phyloP scores from a whole-genome alignment of 2,888 invertebrate genomes.

The Endomychus coccineus region DNA sequence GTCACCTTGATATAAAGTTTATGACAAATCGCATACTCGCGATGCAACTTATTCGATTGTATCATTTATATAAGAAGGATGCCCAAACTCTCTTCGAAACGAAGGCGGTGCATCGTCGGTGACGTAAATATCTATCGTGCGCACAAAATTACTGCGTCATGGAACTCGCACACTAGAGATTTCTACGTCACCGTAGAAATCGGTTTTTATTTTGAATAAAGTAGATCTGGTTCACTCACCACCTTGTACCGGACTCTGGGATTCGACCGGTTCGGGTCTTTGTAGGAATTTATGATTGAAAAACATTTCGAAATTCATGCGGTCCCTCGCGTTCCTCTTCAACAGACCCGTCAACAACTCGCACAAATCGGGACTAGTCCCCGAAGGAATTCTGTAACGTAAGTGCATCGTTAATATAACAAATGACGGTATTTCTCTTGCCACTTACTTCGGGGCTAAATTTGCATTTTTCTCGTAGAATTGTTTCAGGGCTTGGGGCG shows the following conservation, averaged over 20 bases:
- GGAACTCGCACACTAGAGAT: too few relatives aligned
- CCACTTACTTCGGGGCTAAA: slow-evolving; percentile 76
- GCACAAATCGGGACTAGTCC: slow-evolving; percentile 83
- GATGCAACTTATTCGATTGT: too few relatives aligned
- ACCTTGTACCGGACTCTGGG: slow-evolving; percentile 37
- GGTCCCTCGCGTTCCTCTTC: slow-evolving; percentile 86
- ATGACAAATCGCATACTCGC: too few relatives aligned
- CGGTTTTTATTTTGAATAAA: not conserved
- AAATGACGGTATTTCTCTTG: too few relatives aligned
- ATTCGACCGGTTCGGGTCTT: slow-evolving; percentile 52
- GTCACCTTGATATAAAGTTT: too few relatives aligned
- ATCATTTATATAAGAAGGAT: too few relatives aligned
- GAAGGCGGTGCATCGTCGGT: too few relatives aligned
- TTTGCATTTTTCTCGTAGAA: slow-evolving; percentile 95
- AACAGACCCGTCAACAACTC: slow-evolving; percentile 81
- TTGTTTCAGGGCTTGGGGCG: slow-evolving; percentile 92
- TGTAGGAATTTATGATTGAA: slow-evolving; percentile 89
- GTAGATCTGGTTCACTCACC: slow-evolving; percentile 24
- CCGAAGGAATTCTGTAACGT: slow-evolving; percentile 79
- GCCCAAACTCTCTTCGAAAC: too few relatives aligned
- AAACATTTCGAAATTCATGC: slow-evolving; percentile 94
- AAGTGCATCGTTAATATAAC: too few relatives aligned
- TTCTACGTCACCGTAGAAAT: too few relatives aligned
- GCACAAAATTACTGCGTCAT: too few relatives aligned
- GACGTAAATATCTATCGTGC: too few relatives aligned